Percentiles rank a stretch among this genome's conserved stretches.
Evolutionary conservation across 2,888 invertebrate species (phyloP).

Genomic region (Spilarctia lutea): DNA sequence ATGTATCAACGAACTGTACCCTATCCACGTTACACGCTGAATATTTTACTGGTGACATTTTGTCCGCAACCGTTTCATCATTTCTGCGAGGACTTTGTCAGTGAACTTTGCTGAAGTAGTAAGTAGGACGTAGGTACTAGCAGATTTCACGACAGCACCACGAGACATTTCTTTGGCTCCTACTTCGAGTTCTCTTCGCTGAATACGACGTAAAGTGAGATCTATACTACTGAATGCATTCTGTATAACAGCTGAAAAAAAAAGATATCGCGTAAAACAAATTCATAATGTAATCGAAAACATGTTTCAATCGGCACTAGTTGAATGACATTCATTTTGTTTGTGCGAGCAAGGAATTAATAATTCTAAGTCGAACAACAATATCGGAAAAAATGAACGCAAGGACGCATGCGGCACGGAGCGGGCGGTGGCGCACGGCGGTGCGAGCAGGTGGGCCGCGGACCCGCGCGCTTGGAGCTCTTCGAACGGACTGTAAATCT

Average conservation of each 20-base stretch:
- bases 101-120: constrained; percentile 14
- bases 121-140: constrained; percentile 5
- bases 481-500: constrained; percentile 54
- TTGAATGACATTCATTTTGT: constrained; percentile 34
- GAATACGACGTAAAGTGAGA: background rate
- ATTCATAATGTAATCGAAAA: constrained; percentile 30
- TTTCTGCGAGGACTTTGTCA: constrained; percentile 14
- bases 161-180: background rate
- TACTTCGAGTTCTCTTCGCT: background rate
- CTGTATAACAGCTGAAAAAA: background rate
- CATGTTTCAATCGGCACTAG: constrained; percentile 34
- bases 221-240: background rate
- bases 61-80: constrained; percentile 13
- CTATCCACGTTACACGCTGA: constrained; percentile 22
- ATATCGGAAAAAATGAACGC: constrained; percentile 38
- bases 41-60: constrained; percentile 27
- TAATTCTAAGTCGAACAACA: constrained; percentile 43
- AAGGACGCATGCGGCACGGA: constrained; percentile 21
- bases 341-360: constrained; percentile 42
- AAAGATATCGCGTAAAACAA: constrained; percentile 18
- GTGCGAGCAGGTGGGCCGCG: background rate
- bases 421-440: constrained; percentile 13
- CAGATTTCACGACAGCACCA: constrained; percentile 16
- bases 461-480: constrained; percentile 18
- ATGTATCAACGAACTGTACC: constrained; percentile 25